phyloP scores from a whole-genome alignment of 2,888 invertebrate species.

The Reticulitermes lucifugus region DNA sequence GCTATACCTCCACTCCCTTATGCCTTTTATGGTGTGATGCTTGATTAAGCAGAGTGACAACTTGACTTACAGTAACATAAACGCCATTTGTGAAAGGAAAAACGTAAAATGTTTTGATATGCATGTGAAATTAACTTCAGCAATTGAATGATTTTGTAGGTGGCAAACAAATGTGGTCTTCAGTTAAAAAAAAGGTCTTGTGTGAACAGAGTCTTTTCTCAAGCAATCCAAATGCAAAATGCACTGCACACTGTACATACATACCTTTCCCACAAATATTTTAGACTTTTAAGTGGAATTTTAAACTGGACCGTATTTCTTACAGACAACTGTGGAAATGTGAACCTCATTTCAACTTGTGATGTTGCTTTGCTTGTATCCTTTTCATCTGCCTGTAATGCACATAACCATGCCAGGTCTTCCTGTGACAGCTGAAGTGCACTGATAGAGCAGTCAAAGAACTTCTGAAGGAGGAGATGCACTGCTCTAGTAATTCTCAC shows the following conservation, averaged over 20 bases:
- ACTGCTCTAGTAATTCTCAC: slow-evolving; percentile 62
- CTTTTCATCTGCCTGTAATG: slow-evolving; percentile 37
- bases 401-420: slow-evolving; percentile 60
- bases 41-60: no score
- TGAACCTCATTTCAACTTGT: slow-evolving; percentile 30
- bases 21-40: no score
- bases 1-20: no score
- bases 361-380: not conserved
- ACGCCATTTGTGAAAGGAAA: no score
- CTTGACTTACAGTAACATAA: no score
- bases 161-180: no score
- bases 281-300: slow-evolving; percentile 54
- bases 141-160: not conserved
- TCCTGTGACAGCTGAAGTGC: slow-evolving; percentile 65
- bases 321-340: slow-evolving; percentile 49
- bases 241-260: not conserved
- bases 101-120: no score
- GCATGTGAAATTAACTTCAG: not conserved
- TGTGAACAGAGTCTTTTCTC: not conserved
- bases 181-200: no score
- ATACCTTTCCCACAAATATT: slow-evolving; percentile 57
- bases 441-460: slow-evolving; percentile 67
- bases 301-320: slow-evolving; percentile 57
- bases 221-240: not conserved
- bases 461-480: slow-evolving; percentile 61